Percentiles rank a stretch among this genome's conserved stretches.
Conservation (phyloP, 37 sponge, comb jelly and placozoan species). For the Aplysina aerophoba region DNA sequence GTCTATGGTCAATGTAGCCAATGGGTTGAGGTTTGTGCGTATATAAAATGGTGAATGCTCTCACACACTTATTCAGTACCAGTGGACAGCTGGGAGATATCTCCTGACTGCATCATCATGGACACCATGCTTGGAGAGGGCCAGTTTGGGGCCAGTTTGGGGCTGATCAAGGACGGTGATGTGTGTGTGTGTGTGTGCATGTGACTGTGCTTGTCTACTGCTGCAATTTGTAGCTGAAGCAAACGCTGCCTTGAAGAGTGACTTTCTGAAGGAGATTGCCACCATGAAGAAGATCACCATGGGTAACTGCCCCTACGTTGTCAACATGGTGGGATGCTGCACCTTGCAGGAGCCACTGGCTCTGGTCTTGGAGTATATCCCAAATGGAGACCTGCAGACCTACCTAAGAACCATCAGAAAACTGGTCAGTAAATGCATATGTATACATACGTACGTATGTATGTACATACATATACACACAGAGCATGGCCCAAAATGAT, state of each 20-base stretch:
- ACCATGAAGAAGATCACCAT: constrained; percentile 37
- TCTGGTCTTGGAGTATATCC: constrained; percentile 23
- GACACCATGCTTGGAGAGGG: constrained; percentile 35
- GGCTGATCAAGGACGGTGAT: not conserved
- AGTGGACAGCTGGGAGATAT: constrained; percentile 29
- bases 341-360: constrained; percentile 35
- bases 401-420: constrained; percentile 29
- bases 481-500: too few relatives aligned
- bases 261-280: constrained; percentile 30
- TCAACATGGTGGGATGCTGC: constrained; percentile 42
- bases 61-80: not conserved
- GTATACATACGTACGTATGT: too few relatives aligned
- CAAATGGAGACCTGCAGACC: constrained; percentile 31
- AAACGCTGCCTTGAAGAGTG: constrained; percentile 8
- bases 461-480: too few relatives aligned
- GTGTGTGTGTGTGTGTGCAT: not conserved
- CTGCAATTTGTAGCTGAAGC: constrained; percentile 1
- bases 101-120: constrained; percentile 27
- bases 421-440: constrained; percentile 6
- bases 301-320: constrained; percentile 25
- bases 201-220: not conserved
- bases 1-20: too few relatives aligned
- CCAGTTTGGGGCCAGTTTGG: constrained; percentile 5
- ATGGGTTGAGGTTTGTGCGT: too few relatives aligned
- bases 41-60: too few relatives aligned